A percentile compares a stretch with the other conserved stretches of the same genome.
Evolutionary conservation across 2,797 vertebrate species (phyloP).

Genomic region (Scyliorhinus canicula): DNA sequence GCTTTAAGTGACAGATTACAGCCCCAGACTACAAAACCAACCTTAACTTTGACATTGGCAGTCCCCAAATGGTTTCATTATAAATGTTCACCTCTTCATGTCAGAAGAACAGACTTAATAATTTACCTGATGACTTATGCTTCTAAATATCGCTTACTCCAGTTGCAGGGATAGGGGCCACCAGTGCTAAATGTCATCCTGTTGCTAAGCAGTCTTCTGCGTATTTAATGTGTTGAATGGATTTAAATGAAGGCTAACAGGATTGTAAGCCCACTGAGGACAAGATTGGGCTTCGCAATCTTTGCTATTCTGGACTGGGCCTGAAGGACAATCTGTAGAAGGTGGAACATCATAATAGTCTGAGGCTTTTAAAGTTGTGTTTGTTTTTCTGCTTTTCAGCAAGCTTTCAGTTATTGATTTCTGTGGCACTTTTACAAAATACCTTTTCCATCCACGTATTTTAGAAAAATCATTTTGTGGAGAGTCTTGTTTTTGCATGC

Average conservation of each 20-base stretch:
- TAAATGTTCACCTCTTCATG: not conserved
- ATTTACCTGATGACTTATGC: not conserved
- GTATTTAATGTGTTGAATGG: not conserved
- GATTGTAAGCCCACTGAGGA: no score
- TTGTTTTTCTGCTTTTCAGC: not conserved
- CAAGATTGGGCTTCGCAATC: not conserved
- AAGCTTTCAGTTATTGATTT: not conserved
- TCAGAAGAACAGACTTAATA: not conserved
- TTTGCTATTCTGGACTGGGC: not conserved
- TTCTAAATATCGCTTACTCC: not conserved
- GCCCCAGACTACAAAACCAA: not conserved
- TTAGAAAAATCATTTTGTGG: not conserved
- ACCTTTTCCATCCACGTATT: not conserved
- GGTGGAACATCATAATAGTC: not conserved
- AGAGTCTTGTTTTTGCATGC: not conserved
- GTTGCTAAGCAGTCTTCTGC: not conserved
- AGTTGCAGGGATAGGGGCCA: not conserved
- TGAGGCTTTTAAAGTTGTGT: not conserved
- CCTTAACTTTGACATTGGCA: conserved; percentile 20
- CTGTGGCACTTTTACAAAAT: not conserved
- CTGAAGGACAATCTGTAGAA: not conserved
- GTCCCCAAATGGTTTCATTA: not conserved
- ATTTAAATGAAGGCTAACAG: not conserved
- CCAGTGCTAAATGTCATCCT: not conserved
- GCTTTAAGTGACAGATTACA: not conserved